Evolutionary conservation across 1,140 invertebrate species (phyloP).

Genomic region (Zaprionus camerounensis): DNA sequence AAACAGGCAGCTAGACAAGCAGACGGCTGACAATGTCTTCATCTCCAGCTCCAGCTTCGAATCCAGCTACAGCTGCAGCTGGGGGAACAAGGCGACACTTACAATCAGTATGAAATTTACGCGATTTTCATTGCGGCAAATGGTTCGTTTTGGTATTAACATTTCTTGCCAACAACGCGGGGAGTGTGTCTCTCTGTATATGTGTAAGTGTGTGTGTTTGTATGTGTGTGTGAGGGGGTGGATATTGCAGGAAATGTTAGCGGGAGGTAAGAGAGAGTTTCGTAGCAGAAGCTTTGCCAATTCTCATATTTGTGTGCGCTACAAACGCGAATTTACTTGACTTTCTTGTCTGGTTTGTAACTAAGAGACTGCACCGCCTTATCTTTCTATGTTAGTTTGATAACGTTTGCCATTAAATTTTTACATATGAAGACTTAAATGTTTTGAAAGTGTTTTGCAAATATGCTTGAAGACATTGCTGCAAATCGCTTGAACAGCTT

Average conservation of each 20-base stretch:
- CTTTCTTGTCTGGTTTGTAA: neutral
- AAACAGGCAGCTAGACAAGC: slow-evolving; percentile 44
- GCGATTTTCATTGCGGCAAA: slow-evolving; percentile 81
- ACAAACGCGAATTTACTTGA: neutral
- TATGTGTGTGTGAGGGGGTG: neutral
- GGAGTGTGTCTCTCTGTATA: neutral
- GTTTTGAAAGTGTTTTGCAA: neutral
- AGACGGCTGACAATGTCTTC: slow-evolving; percentile 56
- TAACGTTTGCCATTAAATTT: too few species aligned
- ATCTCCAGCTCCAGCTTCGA: slow-evolving; percentile 22
- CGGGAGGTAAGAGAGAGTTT: slow-evolving; percentile 10
- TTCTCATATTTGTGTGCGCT: slow-evolving; percentile 56
- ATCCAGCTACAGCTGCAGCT: slow-evolving; percentile 4
- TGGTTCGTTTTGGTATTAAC: slow-evolving; percentile 79
- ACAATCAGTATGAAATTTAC: slow-evolving; percentile 81
- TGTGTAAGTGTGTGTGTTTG: slow-evolving; percentile 9
- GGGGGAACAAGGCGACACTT: slow-evolving; percentile 72
- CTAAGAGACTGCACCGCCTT: too few species aligned
- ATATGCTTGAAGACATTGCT: neutral
- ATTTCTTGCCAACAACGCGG: slow-evolving; percentile 61
- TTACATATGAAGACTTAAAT: too few species aligned
- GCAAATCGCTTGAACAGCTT: neutral
- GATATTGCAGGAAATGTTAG: slow-evolving; percentile 42
- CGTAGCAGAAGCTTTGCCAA: slow-evolving; percentile 65
- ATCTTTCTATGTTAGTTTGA: too few species aligned